These are phyloP conservation scores for Notechis scutatus DNA, from an alignment of 2,113 vertebrate genomes.

Conservation along the genomic window DNA sequence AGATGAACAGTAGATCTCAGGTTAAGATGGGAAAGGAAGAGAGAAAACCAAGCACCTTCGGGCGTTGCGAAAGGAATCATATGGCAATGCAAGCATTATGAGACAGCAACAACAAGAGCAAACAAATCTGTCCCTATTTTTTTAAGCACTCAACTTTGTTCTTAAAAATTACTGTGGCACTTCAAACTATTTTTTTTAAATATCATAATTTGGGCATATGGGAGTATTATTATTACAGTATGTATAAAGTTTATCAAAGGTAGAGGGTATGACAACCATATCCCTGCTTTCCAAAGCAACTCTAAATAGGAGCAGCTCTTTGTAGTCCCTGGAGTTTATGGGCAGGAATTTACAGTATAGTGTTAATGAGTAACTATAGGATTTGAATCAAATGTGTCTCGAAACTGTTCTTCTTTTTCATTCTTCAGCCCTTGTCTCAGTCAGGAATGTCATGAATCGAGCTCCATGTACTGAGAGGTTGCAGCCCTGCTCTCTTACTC, in stretches of 20 bases:
- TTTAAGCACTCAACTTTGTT: neutral
- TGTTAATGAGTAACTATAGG: conserved; percentile 30
- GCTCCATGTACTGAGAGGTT: neutral
- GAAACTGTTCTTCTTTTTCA: conserved; percentile 43
- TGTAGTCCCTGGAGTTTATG: conserved; percentile 29
- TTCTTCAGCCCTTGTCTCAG: conserved; percentile 50
- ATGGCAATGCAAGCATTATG: neutral
- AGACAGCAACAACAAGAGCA: neutral
- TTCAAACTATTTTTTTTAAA: neutral
- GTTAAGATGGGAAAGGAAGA: neutral
- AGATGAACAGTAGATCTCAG: neutral
- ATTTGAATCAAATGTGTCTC: conserved; percentile 35
- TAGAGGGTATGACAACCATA: neutral
- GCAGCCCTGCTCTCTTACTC: neutral
- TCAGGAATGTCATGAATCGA: neutral
- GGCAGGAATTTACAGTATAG: conserved; percentile 28
- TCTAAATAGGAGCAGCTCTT: conserved; percentile 31
- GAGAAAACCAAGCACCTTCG: neutral
- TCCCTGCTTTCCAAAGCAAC: conserved; percentile 51
- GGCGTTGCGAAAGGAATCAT: neutral
- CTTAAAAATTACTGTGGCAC: neutral
- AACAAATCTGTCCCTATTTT: neutral
- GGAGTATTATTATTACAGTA: neutral
- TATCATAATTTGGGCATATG: neutral
- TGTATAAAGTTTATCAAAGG: neutral